Base-by-base conservation (phyloP, 2,113 vertebrate genomes). In the Forbesichthys agassizii region DNA sequence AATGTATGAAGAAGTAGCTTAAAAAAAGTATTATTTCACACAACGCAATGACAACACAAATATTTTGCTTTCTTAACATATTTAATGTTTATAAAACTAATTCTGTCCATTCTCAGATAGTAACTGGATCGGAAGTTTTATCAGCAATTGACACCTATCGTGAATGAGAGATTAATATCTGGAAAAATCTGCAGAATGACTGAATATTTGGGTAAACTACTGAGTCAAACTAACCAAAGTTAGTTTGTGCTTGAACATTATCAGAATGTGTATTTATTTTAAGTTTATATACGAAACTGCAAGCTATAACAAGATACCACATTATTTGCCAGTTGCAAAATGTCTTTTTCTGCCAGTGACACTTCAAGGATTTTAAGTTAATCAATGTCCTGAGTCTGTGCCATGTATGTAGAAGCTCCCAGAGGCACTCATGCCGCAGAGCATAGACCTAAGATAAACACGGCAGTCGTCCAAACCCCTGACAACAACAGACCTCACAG, bases 301-400 rank as follows among this genome's bases (percentile, higher is more conserved):
- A 4, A 18, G 46, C 59, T 67, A 16, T 63, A 58, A 69, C 81
- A 69, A 62, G 27, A 33, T 59, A 66, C 33, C 20, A 56, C 46
- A 71, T 58, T n/a, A 80, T 78, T 51, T 72, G 65, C 63, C 68
- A 67, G 36, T 16, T 59, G 57, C 66, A 4, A 18, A 12, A 61
- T 69, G 70, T 74, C 64, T 61, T 73, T 66, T 61, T 64, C 62
- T 46, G 55, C 27, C 27, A 16, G 61, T 54, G 33, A 81, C 70
- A 56, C 54, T 48, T 61, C 61, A 62, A 75, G 77, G 66, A 83
- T 70, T 42, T 56, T 3, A 61, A 80, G 75, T 84, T 77, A 79
- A 71, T 82, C 33, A 33, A 47, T 58, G 51, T 61, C 72, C 66
- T 57, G 72, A 82, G 56, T 80, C 74, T 72, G 65, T 80, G 81